These are phyloP conservation scores for Agapornis canus DNA, from an alignment of 2,797 vertebrate genomes.

Conservation along the genomic window DNA sequence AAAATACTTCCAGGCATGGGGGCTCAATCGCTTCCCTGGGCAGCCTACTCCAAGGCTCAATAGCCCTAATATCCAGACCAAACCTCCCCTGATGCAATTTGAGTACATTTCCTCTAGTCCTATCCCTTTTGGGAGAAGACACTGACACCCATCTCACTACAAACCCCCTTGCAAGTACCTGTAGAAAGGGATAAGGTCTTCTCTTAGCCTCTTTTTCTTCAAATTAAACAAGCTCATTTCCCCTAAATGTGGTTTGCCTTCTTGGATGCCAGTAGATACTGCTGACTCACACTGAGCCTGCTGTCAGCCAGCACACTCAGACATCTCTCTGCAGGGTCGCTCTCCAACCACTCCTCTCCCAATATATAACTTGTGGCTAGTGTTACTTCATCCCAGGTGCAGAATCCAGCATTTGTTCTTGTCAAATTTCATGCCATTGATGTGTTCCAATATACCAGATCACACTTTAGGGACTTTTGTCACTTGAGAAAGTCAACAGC, in stretches of 20 bases:
- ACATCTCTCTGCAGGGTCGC: background rate
- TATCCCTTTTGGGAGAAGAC: background rate
- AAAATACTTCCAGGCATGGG: background rate
- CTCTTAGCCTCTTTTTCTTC: background rate
- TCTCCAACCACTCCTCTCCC: background rate
- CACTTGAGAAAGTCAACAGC: background rate
- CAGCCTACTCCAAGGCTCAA: background rate
- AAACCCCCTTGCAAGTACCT: background rate
- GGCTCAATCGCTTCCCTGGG: background rate
- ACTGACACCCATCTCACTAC: background rate
- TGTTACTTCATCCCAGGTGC: background rate
- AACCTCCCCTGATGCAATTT: background rate
- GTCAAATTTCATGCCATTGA: background rate
- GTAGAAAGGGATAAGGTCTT: fast-evolving
- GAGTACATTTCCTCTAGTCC: background rate
- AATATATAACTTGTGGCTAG: background rate
- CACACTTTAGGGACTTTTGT: background rate
- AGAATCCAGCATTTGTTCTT: background rate
- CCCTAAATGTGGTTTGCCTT: fast-evolving
- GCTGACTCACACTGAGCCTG: background rate
- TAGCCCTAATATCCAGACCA: background rate
- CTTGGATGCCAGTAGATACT: background rate
- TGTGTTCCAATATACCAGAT: background rate
- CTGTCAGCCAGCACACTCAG: fast-evolving
- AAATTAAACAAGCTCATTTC: fast-evolving